Base-by-base conservation (phyloP, 2,797 vertebrate genomes). In the Nyctibius grandis region DNA sequence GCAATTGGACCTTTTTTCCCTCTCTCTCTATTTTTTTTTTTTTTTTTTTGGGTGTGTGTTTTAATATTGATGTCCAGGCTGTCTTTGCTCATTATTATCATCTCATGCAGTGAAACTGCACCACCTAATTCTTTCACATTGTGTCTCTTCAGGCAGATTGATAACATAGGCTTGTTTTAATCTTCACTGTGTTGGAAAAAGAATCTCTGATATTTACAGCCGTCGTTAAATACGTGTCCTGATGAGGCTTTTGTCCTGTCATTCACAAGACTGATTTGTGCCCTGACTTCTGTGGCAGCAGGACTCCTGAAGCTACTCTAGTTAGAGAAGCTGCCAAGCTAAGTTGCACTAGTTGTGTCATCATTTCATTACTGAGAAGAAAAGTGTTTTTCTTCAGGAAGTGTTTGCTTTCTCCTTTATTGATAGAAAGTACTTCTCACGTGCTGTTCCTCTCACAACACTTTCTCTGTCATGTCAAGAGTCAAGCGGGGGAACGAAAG, bases 101-200 rank as follows among this genome's bases (percentile, higher is more conserved):
- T 81, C 63, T 91, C 85, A 53, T 1, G 18, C 91, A 91, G 64
- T 94, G 87, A 94, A 80, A 84, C 86, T 59, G 13, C 44, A 80
- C 90, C 94, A 85, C 79, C 94, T 91, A 59, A n/a, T 94, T 95
- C 85, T 96, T 77, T 89, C 92, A 76, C 36, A 16, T 61, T 80
- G 61, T 56, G 53, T 89, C 47, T 93, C 78, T 90, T 67, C 15
- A 54, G 86, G 74, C 85, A 92, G 63, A 92, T 82, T 88, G 96
- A 92, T 97, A 93, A 82, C 34, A n/a, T 28, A 15, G 50, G 7
- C 54, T 75, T 88, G 54, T 76, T 97, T 82, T 93, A 91, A 93
- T 97, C 95, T 90, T 95, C 28, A 5, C 42, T 72, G 74, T 80
- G 47, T 92, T 94, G 89, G 61, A 78, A 88, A 56, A 68, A 90